phyloP scores from a whole-genome alignment of 2,113 vertebrate genomes.

The Poecile atricapillus region DNA sequence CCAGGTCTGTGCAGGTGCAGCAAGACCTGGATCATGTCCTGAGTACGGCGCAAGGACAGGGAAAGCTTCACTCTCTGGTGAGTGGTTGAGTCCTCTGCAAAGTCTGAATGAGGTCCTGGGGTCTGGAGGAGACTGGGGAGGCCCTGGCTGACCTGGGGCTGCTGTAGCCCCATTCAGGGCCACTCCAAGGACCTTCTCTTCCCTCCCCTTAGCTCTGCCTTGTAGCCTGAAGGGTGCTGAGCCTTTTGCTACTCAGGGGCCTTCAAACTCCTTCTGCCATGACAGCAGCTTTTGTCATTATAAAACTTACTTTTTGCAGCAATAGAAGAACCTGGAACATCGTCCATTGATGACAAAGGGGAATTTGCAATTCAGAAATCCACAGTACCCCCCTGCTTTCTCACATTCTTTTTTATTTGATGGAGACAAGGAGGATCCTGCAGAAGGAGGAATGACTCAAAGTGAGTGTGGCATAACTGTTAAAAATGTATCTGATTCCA shows the following conservation, averaged over 20 bases:
- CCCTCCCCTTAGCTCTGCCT: too few relatives aligned
- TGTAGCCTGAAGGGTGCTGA: too few relatives aligned
- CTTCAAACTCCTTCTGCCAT: background rate
- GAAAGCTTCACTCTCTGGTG: background rate
- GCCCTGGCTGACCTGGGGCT: background rate
- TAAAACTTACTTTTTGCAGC: background rate
- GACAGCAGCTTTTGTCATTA: background rate
- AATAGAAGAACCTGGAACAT: background rate
- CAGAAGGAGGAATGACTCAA: background rate
- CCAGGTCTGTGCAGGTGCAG: background rate
- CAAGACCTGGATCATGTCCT: background rate
- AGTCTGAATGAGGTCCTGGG: background rate
- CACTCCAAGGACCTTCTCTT: too few relatives aligned
- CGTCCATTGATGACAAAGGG: fast-evolving
- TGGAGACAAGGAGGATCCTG: background rate
- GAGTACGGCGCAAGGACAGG: background rate
- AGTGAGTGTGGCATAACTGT: background rate
- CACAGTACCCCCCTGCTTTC: fast-evolving
- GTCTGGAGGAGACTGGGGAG: background rate
- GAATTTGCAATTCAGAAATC: fast-evolving
- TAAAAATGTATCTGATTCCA: too few relatives aligned
- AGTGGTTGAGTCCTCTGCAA: background rate
- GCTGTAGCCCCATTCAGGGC: fast-evolving
- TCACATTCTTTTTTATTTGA: background rate
- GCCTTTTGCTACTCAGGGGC: too few relatives aligned